Conservation (phyloP, 2,797 vertebrate genomes). For the Lagocephalus sceleratus region DNA sequence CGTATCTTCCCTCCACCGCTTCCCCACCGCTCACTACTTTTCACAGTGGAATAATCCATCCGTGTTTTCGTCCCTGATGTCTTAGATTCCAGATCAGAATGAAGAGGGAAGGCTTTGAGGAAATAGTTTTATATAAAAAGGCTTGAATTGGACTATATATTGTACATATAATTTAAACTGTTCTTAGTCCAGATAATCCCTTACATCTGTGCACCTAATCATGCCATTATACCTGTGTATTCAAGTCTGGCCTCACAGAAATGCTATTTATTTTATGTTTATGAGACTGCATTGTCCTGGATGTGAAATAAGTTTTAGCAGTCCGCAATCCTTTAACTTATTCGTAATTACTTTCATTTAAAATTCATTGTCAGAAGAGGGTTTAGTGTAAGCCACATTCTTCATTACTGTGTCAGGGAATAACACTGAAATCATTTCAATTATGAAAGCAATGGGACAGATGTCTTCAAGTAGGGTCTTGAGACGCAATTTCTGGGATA, state of each 20-base stretch:
- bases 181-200: slow-evolving; percentile 46
- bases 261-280: slow-evolving; percentile 30
- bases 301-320: slow-evolving; percentile 31
- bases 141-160: slow-evolving; percentile 48
- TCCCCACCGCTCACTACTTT: slow-evolving; percentile 41
- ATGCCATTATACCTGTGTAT: slow-evolving; percentile 42
- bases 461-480: slow-evolving; percentile 52
- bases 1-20: slow-evolving; percentile 46
- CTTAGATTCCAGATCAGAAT: slow-evolving; percentile 41
- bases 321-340: slow-evolving; percentile 19
- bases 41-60: slow-evolving; percentile 55
- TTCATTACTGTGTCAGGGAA: slow-evolving; percentile 59
- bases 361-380: slow-evolving; percentile 43
- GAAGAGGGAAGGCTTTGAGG: slow-evolving; percentile 36
- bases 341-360: slow-evolving; percentile 45
- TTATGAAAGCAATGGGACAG: slow-evolving; percentile 45
- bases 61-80: slow-evolving; percentile 26
- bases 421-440: slow-evolving; percentile 69
- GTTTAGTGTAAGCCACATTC: slow-evolving; percentile 43
- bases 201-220: slow-evolving; percentile 54
- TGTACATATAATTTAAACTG: slow-evolving; percentile 57
- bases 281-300: slow-evolving; percentile 21
- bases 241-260: slow-evolving; percentile 37
- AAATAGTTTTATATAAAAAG: slow-evolving; percentile 42
- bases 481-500: slow-evolving; percentile 59